Evolutionary conservation across 2,113 vertebrate genomes (phyloP).

Genomic region (Synchiropus splendidus): DNA sequence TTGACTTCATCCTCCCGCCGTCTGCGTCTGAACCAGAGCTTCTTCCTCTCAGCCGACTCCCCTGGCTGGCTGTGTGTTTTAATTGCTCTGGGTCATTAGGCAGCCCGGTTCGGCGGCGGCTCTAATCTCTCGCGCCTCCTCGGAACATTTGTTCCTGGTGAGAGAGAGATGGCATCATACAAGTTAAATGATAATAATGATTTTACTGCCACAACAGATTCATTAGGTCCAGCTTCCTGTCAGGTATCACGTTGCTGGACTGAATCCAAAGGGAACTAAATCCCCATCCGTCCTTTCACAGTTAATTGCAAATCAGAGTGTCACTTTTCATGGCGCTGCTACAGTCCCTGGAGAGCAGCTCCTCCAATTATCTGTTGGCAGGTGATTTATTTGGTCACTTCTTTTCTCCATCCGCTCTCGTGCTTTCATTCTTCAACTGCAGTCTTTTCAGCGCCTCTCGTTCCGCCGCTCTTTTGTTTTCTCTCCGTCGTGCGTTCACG

Average conservation of each 20-base stretch:
- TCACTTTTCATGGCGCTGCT: constrained; percentile 40
- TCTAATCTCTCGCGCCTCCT: constrained; percentile 15
- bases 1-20: no score
- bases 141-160: constrained; percentile 5
- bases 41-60: no score
- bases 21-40: no score
- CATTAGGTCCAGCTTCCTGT: constrained; percentile 34
- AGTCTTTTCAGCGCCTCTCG: constrained; percentile 22
- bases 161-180: constrained; percentile 10
- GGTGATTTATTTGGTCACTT: constrained; percentile 55
- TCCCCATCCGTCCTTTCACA: constrained; percentile 27
- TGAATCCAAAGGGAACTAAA: constrained; percentile 43
- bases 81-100: constrained; percentile 11
- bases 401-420: constrained; percentile 23
- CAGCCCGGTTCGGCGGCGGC: constrained; percentile 1
- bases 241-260: constrained; percentile 39
- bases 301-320: constrained; percentile 55
- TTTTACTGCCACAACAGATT: constrained; percentile 29
- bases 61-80: constrained; percentile 1
- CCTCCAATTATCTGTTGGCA: constrained; percentile 57
- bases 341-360: constrained; percentile 35
- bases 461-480: constrained; percentile 6
- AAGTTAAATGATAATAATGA: constrained; percentile 41
- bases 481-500: constrained; percentile 2
- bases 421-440: constrained; percentile 27